A percentile compares a stretch with the other conserved stretches of the same genome.
Conservation (phyloP, 53 echinoderm and acorn worm species). For the Arbacia lixula region DNA sequence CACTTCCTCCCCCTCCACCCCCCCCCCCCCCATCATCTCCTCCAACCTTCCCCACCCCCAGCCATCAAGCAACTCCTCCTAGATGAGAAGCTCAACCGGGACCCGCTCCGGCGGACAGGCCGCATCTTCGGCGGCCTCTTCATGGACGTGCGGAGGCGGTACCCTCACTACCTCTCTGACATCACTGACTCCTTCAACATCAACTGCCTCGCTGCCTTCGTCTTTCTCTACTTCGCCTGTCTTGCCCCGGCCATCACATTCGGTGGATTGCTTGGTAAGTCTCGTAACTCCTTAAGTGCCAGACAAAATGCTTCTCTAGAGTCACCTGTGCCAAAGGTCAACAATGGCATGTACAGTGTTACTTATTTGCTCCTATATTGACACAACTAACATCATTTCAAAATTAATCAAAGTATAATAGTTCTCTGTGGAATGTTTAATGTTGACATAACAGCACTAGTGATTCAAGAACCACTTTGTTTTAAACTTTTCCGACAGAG, state of each 20-base stretch:
- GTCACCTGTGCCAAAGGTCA: no score
- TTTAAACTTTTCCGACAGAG: no score
- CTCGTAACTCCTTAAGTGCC: not conserved
- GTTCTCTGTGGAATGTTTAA: no score
- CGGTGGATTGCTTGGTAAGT: slow-evolving; percentile 45
- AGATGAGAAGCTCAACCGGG: slow-evolving; percentile 38
- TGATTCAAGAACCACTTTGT: no score
- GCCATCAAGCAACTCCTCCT: slow-evolving; percentile 31
- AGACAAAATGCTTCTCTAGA: no score
- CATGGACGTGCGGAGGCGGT: slow-evolving; percentile 21
- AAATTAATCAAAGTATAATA: no score
- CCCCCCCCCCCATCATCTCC: not conserved
- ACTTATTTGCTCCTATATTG: no score
- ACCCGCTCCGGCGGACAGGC: slow-evolving; percentile 31
- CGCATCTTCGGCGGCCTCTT: slow-evolving; percentile 45
- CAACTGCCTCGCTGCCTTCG: slow-evolving; percentile 49
- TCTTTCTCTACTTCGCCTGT: slow-evolving; percentile 60
- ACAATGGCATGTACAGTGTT: no score
- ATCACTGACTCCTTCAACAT: slow-evolving; percentile 51
- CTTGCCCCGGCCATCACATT: slow-evolving; percentile 50
- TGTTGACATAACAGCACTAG: no score
- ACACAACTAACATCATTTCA: no score
- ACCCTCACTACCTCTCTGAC: slow-evolving; percentile 57
- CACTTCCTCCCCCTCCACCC: no score
- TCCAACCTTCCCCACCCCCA: not conserved